Evolutionary conservation across 2,797 vertebrate genomes (phyloP).

Genomic region (Megalops cyprinoides): DNA sequence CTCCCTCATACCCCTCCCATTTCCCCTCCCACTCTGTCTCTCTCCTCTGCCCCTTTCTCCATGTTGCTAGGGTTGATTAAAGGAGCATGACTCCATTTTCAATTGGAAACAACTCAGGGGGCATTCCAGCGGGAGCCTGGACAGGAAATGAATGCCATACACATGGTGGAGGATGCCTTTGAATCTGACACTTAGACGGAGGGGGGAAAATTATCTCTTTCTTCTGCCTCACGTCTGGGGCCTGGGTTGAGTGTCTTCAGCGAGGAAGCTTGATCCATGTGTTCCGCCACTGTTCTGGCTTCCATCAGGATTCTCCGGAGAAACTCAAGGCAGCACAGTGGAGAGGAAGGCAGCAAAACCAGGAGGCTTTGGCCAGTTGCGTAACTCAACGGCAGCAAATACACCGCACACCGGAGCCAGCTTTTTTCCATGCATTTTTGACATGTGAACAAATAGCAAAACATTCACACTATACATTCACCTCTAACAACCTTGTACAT

Average conservation of each 20-base stretch:
- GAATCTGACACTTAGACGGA: constrained; percentile 57
- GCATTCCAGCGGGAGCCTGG: constrained; percentile 68
- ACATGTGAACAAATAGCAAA: too few species aligned
- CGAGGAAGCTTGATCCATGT: constrained; percentile 32
- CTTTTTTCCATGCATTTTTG: too few species aligned
- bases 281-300: constrained; percentile 39
- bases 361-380: neutral
- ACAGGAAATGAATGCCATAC: constrained; percentile 83
- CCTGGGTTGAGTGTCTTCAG: constrained; percentile 25
- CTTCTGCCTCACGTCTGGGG: constrained; percentile 8
- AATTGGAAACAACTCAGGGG: constrained; percentile 79
- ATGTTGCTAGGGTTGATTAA: constrained; percentile 81
- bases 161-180: constrained; percentile 78
- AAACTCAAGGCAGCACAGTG: too few species aligned
- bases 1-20: constrained; percentile 41
- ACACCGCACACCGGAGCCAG: too few species aligned
- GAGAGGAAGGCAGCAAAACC: neutral
- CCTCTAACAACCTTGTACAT: too few species aligned
- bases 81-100: constrained; percentile 83
- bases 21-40: constrained; percentile 41
- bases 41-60: constrained; percentile 40
- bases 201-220: constrained; percentile 35
- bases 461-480: too few species aligned
- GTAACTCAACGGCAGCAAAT: too few species aligned
- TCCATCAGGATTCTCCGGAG: constrained; percentile 7